These are phyloP conservation scores for Amblyraja radiata DNA, from an alignment of 2,797 vertebrate genomes.

Conservation along the genomic window DNA sequence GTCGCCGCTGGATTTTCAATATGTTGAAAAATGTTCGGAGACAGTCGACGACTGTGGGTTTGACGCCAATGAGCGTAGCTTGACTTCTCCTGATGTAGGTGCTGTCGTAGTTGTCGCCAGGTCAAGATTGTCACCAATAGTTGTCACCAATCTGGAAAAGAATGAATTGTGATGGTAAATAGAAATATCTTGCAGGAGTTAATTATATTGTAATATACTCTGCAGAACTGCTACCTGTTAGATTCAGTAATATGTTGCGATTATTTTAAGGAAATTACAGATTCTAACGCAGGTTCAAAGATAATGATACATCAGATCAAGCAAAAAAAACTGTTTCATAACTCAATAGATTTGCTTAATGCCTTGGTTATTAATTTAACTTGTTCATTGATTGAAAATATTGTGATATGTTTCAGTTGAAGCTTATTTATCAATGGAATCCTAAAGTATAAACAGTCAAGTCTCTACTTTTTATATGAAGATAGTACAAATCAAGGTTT, in stretches of 20 bases:
- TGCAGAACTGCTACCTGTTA: neutral
- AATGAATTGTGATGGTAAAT: neutral
- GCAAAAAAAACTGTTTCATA: neutral
- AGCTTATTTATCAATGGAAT: neutral
- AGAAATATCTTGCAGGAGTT: neutral
- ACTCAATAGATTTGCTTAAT: neutral
- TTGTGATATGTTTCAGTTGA: neutral
- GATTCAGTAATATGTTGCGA: neutral
- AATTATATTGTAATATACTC: neutral
- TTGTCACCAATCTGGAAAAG: neutral
- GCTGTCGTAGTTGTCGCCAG: too few species aligned
- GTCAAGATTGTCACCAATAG: too few species aligned
- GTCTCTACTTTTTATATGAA: neutral
- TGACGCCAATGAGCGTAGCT: too few species aligned
- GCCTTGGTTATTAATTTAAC: neutral
- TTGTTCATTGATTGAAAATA: neutral
- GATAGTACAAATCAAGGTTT: neutral
- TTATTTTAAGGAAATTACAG: neutral
- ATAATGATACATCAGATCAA: neutral
- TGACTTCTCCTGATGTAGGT: too few species aligned
- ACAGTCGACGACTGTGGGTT: too few species aligned
- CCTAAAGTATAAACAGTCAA: neutral
- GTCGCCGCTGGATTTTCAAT: too few species aligned
- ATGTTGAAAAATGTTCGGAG: too few species aligned
- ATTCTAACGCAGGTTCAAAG: neutral